Evolutionary conservation across 2,888 invertebrate species (phyloP).

Genomic region (Catocala nupta): DNA sequence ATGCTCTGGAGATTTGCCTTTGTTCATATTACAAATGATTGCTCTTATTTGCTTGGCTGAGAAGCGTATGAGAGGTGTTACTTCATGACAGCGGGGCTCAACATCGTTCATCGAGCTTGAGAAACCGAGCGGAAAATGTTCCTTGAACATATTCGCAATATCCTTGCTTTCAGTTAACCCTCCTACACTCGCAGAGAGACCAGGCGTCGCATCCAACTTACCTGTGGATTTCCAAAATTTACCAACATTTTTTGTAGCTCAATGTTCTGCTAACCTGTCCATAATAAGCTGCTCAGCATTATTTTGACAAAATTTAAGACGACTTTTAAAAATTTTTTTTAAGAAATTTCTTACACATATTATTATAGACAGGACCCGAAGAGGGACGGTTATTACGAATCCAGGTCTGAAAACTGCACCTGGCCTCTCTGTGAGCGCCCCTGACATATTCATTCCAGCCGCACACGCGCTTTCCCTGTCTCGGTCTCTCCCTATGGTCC

Average conservation of each 20-base stretch:
- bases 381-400: too few species aligned
- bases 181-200: conserved; percentile 6
- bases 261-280: conserved; percentile 5
- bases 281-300: background rate
- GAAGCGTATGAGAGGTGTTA: too few species aligned
- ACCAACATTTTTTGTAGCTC: conserved; percentile 11
- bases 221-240: conserved; percentile 8
- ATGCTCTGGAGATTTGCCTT: too few species aligned
- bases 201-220: conserved; percentile 12
- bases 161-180: background rate
- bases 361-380: background rate
- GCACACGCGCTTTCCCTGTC: background rate
- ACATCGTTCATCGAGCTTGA: background rate
- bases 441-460: too few species aligned
- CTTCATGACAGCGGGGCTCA: background rate
- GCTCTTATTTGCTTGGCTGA: too few species aligned
- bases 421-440: too few species aligned
- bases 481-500: background rate
- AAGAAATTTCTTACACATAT: conserved; percentile 5
- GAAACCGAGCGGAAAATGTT: conserved; percentile 13
- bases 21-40: too few species aligned
- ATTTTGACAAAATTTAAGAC: conserved; percentile 12
- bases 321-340: background rate
- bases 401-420: too few species aligned
- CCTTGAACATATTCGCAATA: conserved; percentile 17